Percentiles rank a stretch among this genome's conserved stretches.
Conservation (phyloP, 1,140 invertebrate genomes). For the Rhopalosiphum padi region DNA sequence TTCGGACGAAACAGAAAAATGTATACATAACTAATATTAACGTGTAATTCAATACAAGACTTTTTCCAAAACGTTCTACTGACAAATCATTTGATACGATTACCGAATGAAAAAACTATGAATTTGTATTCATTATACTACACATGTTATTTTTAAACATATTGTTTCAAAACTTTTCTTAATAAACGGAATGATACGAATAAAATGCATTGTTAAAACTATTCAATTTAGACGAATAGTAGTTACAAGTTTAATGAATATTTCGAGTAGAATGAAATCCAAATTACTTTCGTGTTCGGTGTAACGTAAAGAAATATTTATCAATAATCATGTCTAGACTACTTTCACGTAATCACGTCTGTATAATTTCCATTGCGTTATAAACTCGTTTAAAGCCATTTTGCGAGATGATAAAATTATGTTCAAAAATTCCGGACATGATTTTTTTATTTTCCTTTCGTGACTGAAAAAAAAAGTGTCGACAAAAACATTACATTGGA, state of each 20-base stretch:
- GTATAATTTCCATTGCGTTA: not conserved
- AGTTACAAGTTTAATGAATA: not conserved
- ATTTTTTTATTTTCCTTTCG: not conserved
- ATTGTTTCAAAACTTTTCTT: not conserved
- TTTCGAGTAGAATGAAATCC: not conserved
- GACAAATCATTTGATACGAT: not conserved
- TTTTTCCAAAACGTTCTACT: not conserved
- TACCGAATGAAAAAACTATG: not conserved
- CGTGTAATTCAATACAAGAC: no score
- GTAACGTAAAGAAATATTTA: not conserved
- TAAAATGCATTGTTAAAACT: not conserved
- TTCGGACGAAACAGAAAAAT: not conserved
- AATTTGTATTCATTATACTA: not conserved
- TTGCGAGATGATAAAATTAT: not conserved
- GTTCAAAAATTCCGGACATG: not conserved
- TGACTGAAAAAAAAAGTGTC: not conserved
- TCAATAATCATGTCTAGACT: constrained; percentile 34
- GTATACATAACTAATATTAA: no score
- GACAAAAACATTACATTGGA: not conserved
- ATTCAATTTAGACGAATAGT: not conserved
- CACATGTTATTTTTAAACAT: no score
- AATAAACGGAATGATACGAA: not conserved
- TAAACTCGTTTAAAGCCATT: not conserved
- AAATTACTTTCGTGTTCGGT: constrained; percentile 18
- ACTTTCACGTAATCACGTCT: not conserved